Percentiles rank a stretch among this genome's conserved stretches.
These are phyloP conservation scores for Sceloporus undulatus DNA, from an alignment of 2,113 vertebrate genomes.

Conservation along the genomic window DNA sequence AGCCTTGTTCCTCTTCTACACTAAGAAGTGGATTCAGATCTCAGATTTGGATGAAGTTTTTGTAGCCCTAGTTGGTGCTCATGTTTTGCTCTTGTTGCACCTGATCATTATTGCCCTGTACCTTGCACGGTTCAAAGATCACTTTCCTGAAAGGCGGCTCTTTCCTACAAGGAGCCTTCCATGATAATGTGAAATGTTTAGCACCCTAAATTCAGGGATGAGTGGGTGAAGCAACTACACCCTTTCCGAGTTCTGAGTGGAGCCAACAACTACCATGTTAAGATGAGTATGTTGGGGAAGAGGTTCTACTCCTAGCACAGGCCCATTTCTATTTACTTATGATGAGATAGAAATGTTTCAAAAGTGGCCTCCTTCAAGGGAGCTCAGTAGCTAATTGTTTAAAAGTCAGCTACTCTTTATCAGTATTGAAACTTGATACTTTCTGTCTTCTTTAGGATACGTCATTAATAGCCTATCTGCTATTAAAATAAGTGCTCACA, in stretches of 20 bases:
- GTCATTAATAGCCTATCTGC: background rate
- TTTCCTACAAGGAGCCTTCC: background rate
- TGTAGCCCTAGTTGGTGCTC: constrained; percentile 60
- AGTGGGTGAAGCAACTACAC: no score
- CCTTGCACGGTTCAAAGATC: background rate
- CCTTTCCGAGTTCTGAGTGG: background rate
- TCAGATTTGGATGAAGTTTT: constrained; percentile 67
- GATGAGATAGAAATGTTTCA: background rate
- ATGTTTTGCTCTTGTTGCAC: constrained; percentile 68
- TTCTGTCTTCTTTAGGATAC: background rate
- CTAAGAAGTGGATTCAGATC: constrained; percentile 58
- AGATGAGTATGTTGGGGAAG: background rate
- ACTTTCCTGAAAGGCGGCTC: accelerated
- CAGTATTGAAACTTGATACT: background rate
- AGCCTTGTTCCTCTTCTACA: constrained; percentile 57
- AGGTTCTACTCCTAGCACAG: background rate
- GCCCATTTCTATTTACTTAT: background rate
- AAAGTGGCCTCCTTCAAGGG: background rate
- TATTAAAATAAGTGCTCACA: background rate
- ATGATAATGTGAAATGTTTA: background rate
- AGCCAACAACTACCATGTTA: background rate
- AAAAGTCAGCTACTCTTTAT: background rate
- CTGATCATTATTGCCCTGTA: constrained; percentile 29
- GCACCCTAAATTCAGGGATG: background rate
- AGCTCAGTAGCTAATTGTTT: background rate